Conservation (phyloP, 2,797 vertebrate species). For the Chromis chromis region DNA sequence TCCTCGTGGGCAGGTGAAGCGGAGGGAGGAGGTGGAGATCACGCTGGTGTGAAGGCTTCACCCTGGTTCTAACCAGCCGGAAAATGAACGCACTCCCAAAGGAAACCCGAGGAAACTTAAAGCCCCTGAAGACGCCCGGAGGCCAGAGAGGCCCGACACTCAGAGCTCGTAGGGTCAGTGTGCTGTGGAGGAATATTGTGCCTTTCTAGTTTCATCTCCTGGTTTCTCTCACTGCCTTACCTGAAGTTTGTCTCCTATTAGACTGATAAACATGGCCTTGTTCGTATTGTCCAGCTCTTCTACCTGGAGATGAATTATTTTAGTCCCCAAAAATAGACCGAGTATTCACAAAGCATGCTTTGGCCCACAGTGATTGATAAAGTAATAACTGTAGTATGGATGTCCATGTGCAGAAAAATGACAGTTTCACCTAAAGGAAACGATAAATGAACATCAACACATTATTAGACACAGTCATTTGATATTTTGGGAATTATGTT, state of each 20-base stretch:
- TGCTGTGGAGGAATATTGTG: conserved; percentile 52
- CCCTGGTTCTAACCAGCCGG: conserved; percentile 37
- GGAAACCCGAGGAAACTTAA: conserved; percentile 39
- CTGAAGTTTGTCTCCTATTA: not conserved
- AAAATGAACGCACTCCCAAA: conserved; percentile 40
- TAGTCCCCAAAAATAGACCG: not conserved
- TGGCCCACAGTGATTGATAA: not conserved
- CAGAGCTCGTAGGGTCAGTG: conserved; percentile 26
- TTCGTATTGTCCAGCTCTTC: conserved; percentile 12
- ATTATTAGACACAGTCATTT: too few relatives aligned
- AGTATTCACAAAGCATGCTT: not conserved
- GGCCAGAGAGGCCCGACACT: conserved; percentile 6
- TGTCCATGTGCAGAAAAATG: too few relatives aligned
- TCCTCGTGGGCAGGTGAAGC: conserved; percentile 91
- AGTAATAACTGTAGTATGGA: too few relatives aligned
- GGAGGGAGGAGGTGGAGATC: conserved; percentile 96
- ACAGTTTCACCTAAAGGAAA: not conserved
- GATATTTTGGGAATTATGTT: not conserved
- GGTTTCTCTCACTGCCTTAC: conserved; percentile 1
- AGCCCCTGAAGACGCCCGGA: conserved; percentile 12
- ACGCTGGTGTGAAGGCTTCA: conserved; percentile 90
- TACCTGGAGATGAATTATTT: not conserved
- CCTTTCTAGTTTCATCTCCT: conserved; percentile 46
- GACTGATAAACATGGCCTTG: not conserved
- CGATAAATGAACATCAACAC: not conserved